Evolutionary conservation across 2,888 invertebrate genomes (phyloP), one percentile per base, ranked within the genome.

Genomic region (Sericinus montela): DNA sequence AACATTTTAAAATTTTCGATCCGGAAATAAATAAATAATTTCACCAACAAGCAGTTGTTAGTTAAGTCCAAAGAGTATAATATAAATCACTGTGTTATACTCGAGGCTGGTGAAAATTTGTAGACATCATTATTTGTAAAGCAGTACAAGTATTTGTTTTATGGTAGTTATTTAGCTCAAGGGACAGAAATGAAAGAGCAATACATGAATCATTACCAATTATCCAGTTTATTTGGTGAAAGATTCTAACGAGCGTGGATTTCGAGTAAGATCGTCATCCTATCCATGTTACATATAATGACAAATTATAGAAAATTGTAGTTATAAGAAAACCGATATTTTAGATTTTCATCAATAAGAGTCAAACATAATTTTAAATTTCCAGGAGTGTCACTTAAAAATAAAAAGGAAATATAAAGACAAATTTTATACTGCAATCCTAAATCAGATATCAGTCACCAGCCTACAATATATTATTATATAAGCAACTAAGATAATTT

Each of bases 401-500:
- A 23, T 5, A 23, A 23, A 23, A 5, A 23, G 6, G 23, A 23
- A 4, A 25, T 8, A 25, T 8, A 25, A 25, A 7, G 4, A 30
- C 39, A 41, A 7, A 41, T 36, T 41, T 47, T 43, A 48, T 42
- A 42, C 42, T 42, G 42, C 37, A 48, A 42, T 43, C 43, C 48
- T 43, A 48, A 38, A 42, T 43, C 34, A 45, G 41, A 45, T 37
- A 51, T 45, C 42, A 40, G 42, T 46, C 48, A 42, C 48, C 42
- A 43, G 32, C 32, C 32, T 32, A 42, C 43, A 48, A 37, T 42
- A 43, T 37, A 37, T 32, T 36, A 37, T 41, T 42, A 37, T 45
- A 23, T 37, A 51, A 51, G 50, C 50, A 51, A 51, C 45, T 38
- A 45, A 51, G 45, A 51, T 45, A 42, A 51, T 46, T 51, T 45